Conservation (phyloP, 2,797 vertebrate genomes). For the Perodicticus potto region DNA sequence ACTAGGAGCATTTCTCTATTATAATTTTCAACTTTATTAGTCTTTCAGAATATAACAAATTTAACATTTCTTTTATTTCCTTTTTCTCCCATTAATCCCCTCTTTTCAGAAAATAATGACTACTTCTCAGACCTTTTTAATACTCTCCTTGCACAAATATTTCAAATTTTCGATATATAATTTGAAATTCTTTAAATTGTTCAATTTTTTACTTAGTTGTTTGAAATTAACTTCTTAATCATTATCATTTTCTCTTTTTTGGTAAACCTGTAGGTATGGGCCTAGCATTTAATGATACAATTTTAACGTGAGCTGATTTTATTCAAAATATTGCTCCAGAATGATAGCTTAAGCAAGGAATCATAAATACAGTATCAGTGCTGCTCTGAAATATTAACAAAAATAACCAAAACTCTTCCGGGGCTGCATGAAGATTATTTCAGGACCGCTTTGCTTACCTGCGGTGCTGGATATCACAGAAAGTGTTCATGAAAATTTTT, state of each 20-base stretch:
- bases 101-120: not conserved
- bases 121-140: not conserved
- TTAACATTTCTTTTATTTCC: not conserved
- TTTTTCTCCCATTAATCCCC: not conserved
- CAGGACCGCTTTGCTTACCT: too few relatives aligned
- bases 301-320: slow-evolving; percentile 39
- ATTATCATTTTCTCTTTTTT: not conserved
- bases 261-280: not conserved
- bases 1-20: not conserved
- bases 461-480: too few relatives aligned
- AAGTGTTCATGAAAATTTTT: too few relatives aligned
- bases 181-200: not conserved
- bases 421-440: too few relatives aligned
- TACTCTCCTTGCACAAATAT: not conserved
- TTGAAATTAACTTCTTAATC: not conserved
- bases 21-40: not conserved
- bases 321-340: not conserved
- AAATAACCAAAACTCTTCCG: not conserved
- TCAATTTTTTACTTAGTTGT: slow-evolving; percentile 36
- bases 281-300: not conserved
- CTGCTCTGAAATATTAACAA: not conserved
- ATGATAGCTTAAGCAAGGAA: not conserved
- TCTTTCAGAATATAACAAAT: not conserved
- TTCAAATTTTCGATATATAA: slow-evolving; percentile 25
- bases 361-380: not conserved